Evolutionary conservation across 2,113 vertebrate genomes (phyloP), one percentile per base, ranked within the genome.

Genomic region (Cariama cristata): DNA sequence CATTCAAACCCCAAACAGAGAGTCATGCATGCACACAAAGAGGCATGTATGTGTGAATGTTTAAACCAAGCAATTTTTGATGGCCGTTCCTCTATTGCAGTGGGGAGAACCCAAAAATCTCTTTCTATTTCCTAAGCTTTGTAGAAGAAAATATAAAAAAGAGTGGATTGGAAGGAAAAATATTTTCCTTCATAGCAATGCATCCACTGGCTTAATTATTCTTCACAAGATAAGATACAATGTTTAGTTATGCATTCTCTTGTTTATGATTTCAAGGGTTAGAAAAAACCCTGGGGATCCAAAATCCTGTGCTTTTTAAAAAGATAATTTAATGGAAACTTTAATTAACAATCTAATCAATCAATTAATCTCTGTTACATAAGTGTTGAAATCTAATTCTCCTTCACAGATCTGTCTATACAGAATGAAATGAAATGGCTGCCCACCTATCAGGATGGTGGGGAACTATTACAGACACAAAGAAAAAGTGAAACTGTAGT

Each of bases 291-390:
- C 98, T 94, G 81, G 98, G 98, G 98, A 97, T 90, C 74, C 85
- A 93, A n/a, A 76, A 75, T 97, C 84, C 91, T 97, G 19, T 93
- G 93, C 82, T 97, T 97, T 98, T 97, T 79, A 79, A 95, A 97
- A 98, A 97, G 97, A 92, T 53, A 97, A 97, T 97, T 96, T 98
- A 98, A 98, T 98, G 97, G 97, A 98, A 98, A 97, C 97, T 97
- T 98, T 98, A 98, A 98, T 98, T 98, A 98, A 98, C 98, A 98
- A 98, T 98, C 97, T 98, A 98, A 98, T 98, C 98, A 98, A 98
- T 98, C 98, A 98, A 98, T 98, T 98, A 98, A 98, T 98, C 98
- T 98, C 91, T 5, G 90, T 98, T 98, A 97, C 88, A 40, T 97
- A 98, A 98, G 91, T 97, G 95, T 93, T 97, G 97, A 96, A 98